Conservation (phyloP, 2,888 invertebrate genomes). For the Drosophila borborema region DNA sequence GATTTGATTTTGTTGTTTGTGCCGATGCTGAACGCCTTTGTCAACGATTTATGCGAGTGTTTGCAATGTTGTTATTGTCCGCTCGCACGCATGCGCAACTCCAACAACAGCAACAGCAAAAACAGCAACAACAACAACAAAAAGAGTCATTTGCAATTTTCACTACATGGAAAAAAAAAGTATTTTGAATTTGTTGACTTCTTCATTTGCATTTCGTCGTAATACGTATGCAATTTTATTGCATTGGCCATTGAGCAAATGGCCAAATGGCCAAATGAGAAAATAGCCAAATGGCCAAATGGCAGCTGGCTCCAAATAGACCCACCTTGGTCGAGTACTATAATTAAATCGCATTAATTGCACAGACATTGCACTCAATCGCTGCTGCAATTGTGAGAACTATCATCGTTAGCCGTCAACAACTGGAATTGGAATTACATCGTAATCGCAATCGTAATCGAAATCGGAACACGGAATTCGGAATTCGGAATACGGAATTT, state of each 20-base stretch:
- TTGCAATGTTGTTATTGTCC: constrained; percentile 46
- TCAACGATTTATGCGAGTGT: constrained; percentile 36
- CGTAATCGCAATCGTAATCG: constrained; percentile 17
- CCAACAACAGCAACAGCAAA: not conserved
- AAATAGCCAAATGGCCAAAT: constrained; percentile 20
- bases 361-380: constrained; percentile 47
- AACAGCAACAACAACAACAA: constrained; percentile 8
- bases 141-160: constrained; percentile 34
- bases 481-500: constrained; percentile 17
- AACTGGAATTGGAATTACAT: not conserved
- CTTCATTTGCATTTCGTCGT: constrained; percentile 68
- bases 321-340: constrained; percentile 25
- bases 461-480: constrained; percentile 39
- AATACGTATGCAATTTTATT: constrained; percentile 21
- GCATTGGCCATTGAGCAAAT: constrained; percentile 29
- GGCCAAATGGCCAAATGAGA: constrained; percentile 36
- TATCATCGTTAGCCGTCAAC: constrained; percentile 11
- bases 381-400: constrained; percentile 69
- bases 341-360: constrained; percentile 74
- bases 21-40: constrained; percentile 39
- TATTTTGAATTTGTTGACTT: constrained; percentile 40
- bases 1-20: constrained; percentile 18
- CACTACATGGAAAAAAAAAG: constrained; percentile 7
- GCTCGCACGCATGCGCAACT: constrained; percentile 67
- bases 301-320: constrained; percentile 6